Evolutionary conservation across 2,797 vertebrate species (phyloP).

Genomic region (Chrysolophus pictus): DNA sequence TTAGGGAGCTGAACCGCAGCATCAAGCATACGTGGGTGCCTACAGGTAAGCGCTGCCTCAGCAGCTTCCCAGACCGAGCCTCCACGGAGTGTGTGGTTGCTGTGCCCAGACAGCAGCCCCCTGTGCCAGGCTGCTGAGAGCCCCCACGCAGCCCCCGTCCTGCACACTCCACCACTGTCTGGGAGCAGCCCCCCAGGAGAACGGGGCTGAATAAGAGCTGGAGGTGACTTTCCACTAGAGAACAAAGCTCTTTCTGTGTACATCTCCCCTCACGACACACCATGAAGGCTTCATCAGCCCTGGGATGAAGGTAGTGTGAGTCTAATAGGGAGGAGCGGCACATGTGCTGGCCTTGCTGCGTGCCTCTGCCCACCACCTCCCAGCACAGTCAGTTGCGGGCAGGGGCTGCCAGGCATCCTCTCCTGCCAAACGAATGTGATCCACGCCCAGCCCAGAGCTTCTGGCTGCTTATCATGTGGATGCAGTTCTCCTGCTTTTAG

Average conservation of each 20-base stretch:
- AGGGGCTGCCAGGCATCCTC: slow-evolving; percentile 11
- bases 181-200: neutral
- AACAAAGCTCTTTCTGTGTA: neutral
- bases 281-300: neutral
- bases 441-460: slow-evolving; percentile 58
- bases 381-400: neutral
- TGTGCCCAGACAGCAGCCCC: neutral
- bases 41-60: neutral
- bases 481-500: slow-evolving; percentile 75
- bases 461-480: slow-evolving; percentile 74
- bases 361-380: neutral
- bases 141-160: neutral
- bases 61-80: neutral
- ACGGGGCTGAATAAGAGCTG: neutral
- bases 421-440: slow-evolving; percentile 15
- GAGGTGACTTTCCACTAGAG: neutral
- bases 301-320: neutral
- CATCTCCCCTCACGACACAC: neutral
- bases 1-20: neutral
- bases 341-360: neutral
- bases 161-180: neutral
- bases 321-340: rapidly evolving
- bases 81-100: rapidly evolving
- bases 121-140: rapidly evolving
- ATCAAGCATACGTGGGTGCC: slow-evolving; percentile 9